phyloP scores from a whole-genome alignment of 1,140 invertebrate species.

The Halictus rubicundus region DNA sequence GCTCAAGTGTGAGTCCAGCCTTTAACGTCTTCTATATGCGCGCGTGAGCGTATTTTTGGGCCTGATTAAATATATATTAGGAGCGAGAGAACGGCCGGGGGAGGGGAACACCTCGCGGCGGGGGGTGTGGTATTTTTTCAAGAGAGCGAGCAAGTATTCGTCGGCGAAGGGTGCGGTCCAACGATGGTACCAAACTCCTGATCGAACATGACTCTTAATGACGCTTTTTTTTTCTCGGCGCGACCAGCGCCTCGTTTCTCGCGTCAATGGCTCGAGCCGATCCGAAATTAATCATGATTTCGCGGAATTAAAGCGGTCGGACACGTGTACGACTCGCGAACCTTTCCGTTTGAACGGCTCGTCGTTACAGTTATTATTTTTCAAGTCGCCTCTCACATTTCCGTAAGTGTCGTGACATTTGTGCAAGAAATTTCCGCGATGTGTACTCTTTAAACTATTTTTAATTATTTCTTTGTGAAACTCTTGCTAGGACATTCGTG shows the following conservation, averaged over 20 bases:
- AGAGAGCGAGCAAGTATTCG: constrained; percentile 61
- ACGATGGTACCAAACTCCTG: constrained; percentile 46
- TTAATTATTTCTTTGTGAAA: no score
- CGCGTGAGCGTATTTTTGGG: constrained; percentile 67
- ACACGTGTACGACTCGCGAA: not conserved
- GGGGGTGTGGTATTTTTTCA: constrained; percentile 78
- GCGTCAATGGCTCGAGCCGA: not conserved
- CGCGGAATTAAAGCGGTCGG: no score
- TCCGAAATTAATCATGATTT: constrained; percentile 4
- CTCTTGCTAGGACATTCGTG: no score
- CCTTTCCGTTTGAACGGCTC: not conserved
- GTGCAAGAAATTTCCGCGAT: no score
- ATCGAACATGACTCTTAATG: constrained; percentile 31
- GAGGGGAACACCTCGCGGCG: constrained; percentile 66
- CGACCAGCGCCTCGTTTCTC: constrained; percentile 40
- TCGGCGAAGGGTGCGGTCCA: constrained; percentile 70
- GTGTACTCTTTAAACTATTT: no score
- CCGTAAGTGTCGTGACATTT: no score
- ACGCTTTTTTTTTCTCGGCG: constrained; percentile 52
- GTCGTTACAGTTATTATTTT: not conserved
- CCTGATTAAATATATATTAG: constrained; percentile 80
- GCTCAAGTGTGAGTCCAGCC: constrained; percentile 57
- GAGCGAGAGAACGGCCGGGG: constrained; percentile 54
- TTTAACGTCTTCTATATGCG: constrained; percentile 52
- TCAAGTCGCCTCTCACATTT: no score